Evolutionary conservation across 2,888 invertebrate species (phyloP), one percentile per base, ranked within the genome.

Genomic region (Dermolepida albohirtum): DNA sequence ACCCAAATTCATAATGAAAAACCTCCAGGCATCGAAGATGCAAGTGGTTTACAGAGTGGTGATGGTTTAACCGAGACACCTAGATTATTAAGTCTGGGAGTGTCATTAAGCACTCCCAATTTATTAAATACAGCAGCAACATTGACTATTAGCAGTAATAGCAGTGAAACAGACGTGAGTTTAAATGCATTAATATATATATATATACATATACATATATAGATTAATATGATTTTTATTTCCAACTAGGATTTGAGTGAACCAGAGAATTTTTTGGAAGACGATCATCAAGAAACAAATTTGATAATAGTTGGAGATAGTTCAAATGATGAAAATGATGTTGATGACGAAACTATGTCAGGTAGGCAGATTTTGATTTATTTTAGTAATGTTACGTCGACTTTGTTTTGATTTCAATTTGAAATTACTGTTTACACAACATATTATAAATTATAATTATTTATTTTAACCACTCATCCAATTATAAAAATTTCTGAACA

Each of bases 281-380:
- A 83, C 68, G 85, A 84, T 39, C 81, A 81, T 27, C 80, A 78
- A 17, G 85, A 84, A 67, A 84, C 84, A 66, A 87, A 85, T 73
- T 72, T 84, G 66, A 84, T 85, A 70, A 86, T 86, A 69, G 84
- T 86, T n/a, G 90, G 89, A 72, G 89, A 89, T 47, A 89, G 89
- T 80, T 90, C 89, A 2, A 90, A 89, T 75, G 94, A 94, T 78
- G 95, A 95, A 80, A 95, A 94, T 78, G 94, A 94, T 78, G 91
- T 93, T 0, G 94, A 95, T 79, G 91, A 93, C 73, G 93, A 94
- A 82, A 92, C 93, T 2, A 93, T 94, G 88, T 91, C 92, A 73
- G 92, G 92, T 88, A 86, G 85, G 78, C 82, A 41, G 12, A 39
- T 44, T 50, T 41, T 62, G 59, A 22, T 22, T 22, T 22, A 22